Evolutionary conservation across 92 coral and sea anemone genomes (phyloP), one percentile per base, ranked within the genome.

Genomic region (Muricea muricata): DNA sequence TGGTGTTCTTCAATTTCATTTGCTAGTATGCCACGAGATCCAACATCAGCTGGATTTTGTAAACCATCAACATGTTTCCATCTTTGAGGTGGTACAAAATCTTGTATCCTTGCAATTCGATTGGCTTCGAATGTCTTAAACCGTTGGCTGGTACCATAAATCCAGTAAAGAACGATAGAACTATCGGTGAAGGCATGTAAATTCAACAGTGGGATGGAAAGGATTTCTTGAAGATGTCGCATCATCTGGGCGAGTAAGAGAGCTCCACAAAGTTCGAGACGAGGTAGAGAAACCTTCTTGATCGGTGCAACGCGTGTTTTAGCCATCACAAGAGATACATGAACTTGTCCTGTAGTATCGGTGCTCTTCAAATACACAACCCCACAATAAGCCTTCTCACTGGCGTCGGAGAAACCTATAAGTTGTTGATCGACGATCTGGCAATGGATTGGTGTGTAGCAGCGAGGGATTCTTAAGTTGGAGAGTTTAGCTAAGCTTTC

Each of bases 11-110:
- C 14, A 7, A 42, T 7, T 14, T 42, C 50, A 7, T 42, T 14
- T 7, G 14, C 50, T 42, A 7, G 7, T 42, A 42, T 42, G 7
- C 50, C 50, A 7, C 50, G 50, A 42, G 50, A 80, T 47, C 73
- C 90, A 39, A 71, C 9, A 24, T 86, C 82, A 7, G 82, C 90
- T 37, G 90, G 90, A 57, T 86, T 86, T 45, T 86, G 85, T 35
- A 34, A 20, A 35, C 80, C 80, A 68, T 23, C 37, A 63, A 82
- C 23, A 26, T 68, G 80, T 32, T 10, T 41, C 47, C 45, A 72
- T 72, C 79, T 72, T 46, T 72, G 65, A 32, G 79, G 65, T 32
- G 79, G 79, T 15, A 72, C 25, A 11, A 24, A 72, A 17, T 72
- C 45, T 40, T 72, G 79, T 35, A 72, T 72, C 52, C 55, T 77